Conservation (phyloP, 1,140 invertebrate species). For the Rhagoletis pomonella region DNA sequence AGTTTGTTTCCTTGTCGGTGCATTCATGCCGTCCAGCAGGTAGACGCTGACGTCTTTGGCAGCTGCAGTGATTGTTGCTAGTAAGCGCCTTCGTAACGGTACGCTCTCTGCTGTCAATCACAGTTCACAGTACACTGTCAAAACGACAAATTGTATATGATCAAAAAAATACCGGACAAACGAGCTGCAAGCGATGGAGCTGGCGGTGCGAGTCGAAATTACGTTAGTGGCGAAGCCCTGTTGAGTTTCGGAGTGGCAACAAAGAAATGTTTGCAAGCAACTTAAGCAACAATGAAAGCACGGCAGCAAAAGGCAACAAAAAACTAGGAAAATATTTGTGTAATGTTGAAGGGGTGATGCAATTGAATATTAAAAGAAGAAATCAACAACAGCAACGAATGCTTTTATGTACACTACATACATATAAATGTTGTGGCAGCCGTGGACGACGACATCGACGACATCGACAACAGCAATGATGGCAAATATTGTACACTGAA, state of each 20-base stretch:
- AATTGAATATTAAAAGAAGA: too few relatives aligned
- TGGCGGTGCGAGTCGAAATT: not conserved
- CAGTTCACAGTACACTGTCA: not conserved
- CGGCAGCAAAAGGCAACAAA: not conserved
- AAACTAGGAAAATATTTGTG: not conserved
- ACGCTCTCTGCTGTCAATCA: slow-evolving; percentile 1
- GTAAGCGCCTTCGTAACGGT: not conserved
- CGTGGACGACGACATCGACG: too few relatives aligned
- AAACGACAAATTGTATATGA: not conserved
- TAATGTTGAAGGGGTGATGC: too few relatives aligned
- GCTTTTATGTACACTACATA: too few relatives aligned
- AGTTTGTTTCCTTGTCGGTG: not conserved
- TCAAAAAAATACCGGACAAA: not conserved
- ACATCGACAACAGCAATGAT: not conserved
- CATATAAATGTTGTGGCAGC: too few relatives aligned
- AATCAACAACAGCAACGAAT: too few relatives aligned
- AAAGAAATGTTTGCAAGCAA: not conserved
- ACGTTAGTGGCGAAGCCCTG: not conserved
- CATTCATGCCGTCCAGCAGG: too few relatives aligned
- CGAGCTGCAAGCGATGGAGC: not conserved
- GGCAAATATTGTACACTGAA: too few relatives aligned
- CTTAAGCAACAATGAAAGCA: not conserved
- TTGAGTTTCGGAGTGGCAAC: not conserved
- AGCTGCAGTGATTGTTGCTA: not conserved
- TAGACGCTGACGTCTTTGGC: not conserved